phyloP scores from a whole-genome alignment of 1,140 invertebrate species.

The Rhynchophorus ferrugineus region DNA sequence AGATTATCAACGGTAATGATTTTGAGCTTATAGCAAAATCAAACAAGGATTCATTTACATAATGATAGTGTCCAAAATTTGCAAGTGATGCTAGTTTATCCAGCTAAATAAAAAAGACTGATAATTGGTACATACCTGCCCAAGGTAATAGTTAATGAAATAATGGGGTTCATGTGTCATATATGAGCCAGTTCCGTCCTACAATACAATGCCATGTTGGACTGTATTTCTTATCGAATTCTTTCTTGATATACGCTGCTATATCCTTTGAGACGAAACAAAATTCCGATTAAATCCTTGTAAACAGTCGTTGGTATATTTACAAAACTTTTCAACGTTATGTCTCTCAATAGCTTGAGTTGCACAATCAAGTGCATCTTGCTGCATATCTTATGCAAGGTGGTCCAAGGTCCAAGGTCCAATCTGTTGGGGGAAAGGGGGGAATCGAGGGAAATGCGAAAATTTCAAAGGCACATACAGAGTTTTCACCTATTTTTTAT shows the following conservation, averaged over 20 bases:
- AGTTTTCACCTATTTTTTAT: too few species aligned
- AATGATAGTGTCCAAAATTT: too few species aligned
- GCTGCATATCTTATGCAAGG: constrained; percentile 99
- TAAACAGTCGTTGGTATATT: too few species aligned
- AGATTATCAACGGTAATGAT: too few species aligned
- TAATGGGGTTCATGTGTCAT: constrained; percentile 88
- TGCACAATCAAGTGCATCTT: constrained; percentile 98
- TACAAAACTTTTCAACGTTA: constrained; percentile 99
- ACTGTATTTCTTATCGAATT: constrained; percentile 91
- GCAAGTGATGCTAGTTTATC: too few species aligned
- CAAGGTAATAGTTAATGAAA: constrained; percentile 89
- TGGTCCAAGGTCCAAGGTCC: too few species aligned
- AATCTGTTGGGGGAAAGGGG: too few species aligned
- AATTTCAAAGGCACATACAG: too few species aligned
- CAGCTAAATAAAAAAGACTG: too few species aligned
- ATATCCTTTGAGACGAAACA: constrained; percentile 59
- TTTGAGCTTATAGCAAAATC: too few species aligned
- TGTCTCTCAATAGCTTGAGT: constrained; percentile 98
- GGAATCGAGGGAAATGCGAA: too few species aligned
- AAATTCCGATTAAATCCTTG: constrained; percentile 1
- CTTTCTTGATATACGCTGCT: constrained; percentile 88
- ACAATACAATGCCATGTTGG: constrained; percentile 89
- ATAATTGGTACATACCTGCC: constrained; percentile 57
- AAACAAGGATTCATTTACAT: too few species aligned
- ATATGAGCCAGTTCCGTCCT: constrained; percentile 79